Base-by-base conservation (phyloP, 1,140 invertebrate genomes). In the Rhyzopertha dominica region DNA sequence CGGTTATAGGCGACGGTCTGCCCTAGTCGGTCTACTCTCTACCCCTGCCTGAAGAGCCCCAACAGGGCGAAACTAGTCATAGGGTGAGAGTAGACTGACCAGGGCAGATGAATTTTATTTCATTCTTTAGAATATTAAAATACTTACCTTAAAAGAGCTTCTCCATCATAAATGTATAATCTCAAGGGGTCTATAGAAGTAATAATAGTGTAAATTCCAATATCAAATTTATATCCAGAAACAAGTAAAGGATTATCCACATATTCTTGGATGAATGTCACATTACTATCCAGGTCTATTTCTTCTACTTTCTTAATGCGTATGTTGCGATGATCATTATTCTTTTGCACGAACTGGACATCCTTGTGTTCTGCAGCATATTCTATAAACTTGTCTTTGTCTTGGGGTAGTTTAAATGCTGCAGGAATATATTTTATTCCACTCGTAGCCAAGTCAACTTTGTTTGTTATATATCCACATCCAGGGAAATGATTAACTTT, bases 401-500 rank as follows among this genome's bases (percentile, higher is more conserved):
- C 76, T 37, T 78, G 67, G 0, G 95, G 94, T 36, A 98, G 74
- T 64, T 85, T 83, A 65, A 95, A 98, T 0, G 95, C 89, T 54
- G 74, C 75, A 0, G 93, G 94, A 44, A 96, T 82, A 56, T 84
- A 84, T 25, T 80, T 74, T 7, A 87, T 73, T 7, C 76, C 60
- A 0, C 86, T 81, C 1, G 84, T 90, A 0, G 91, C 90, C 22
- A 98, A 72, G 62, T 87, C 87, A 5, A 93, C 90, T 75, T 98
- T 98, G 58, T 92, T 95, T 0, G 93, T 96, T 30, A 97, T 85
- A 57, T 82, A 95, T 0, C 94, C 94, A 40, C 88, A 90, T 0
- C 93, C 95, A 2, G 95, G 95, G 61, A 95, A 90, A 67, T 98
- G 92, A 66, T 98, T 98, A 0, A 98, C 83, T 61, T 74, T 82